Percentiles rank a stretch among this genome's conserved stretches.
phyloP scores from a whole-genome alignment of 2,113 vertebrate species.

The Gnathonemus longibarbis region DNA sequence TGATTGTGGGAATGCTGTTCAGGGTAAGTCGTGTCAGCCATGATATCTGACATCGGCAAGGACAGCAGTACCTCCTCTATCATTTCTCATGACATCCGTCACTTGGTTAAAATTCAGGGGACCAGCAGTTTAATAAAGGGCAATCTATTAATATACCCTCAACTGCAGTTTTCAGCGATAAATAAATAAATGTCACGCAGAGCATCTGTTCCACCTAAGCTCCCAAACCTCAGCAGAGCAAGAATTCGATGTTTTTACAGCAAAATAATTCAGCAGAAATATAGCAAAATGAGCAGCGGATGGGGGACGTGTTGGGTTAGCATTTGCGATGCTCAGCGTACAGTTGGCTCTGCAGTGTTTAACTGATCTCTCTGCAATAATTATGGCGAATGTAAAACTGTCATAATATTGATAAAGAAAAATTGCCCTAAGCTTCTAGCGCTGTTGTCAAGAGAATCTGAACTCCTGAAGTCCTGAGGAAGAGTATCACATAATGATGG shows the following conservation, averaged over 20 bases:
- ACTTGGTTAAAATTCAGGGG: not conserved
- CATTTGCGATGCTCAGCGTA: not conserved
- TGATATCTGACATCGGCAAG: not conserved
- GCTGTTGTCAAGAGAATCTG: conserved; percentile 12
- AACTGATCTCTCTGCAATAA: conserved; percentile 17
- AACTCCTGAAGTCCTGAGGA: not conserved
- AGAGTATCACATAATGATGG: not conserved
- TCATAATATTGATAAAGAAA: conserved; percentile 35
- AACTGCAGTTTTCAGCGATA: conserved; percentile 13
- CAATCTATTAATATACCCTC: not conserved
- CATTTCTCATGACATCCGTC: not conserved
- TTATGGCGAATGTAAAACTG: conserved; percentile 19
- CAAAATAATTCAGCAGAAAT: not conserved
- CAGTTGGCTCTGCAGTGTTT: not conserved
- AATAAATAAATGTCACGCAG: not conserved
- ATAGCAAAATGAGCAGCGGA: not conserved
- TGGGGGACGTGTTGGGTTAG: not conserved
- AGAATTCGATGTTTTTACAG: not conserved
- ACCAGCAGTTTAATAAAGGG: not conserved
- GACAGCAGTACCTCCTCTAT: not conserved
- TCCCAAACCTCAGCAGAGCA: not conserved
- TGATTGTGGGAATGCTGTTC: conserved; percentile 23
- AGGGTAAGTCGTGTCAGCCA: not conserved
- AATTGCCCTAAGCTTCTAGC: conserved; percentile 12
- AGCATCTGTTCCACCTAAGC: not conserved